Percentiles rank a stretch among this genome's conserved stretches.
phyloP scores from a whole-genome alignment of 2,888 invertebrate species.

The Ctenicera cuprea region DNA sequence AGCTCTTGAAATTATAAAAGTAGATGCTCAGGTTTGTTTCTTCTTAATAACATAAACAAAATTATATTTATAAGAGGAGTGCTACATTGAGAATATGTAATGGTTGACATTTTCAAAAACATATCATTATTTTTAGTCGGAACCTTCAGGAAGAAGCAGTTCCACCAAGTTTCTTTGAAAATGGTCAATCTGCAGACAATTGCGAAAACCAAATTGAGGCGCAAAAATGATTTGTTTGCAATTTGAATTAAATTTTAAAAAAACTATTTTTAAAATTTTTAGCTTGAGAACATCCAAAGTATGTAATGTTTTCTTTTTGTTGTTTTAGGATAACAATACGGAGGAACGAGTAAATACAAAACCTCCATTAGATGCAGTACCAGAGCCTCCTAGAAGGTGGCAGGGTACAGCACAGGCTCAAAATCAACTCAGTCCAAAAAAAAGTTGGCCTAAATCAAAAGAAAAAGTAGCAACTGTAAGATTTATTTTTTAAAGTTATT shows the following conservation, averaged over 20 bases:
- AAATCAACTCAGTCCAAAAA: conserved; percentile 9
- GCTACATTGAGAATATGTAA: no score
- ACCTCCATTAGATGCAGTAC: conserved; percentile 60
- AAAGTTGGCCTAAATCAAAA: not conserved
- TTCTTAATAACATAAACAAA: not conserved
- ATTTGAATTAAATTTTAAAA: no score
- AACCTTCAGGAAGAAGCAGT: no score
- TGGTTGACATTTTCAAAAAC: no score
- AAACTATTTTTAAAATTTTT: no score
- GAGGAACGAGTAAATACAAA: conserved; percentile 12
- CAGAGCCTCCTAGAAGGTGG: conserved; percentile 61
- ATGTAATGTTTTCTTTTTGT: not conserved
- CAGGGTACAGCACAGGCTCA: conserved; percentile 42
- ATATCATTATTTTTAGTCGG: no score
- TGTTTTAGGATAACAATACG: not conserved
- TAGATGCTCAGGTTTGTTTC: conserved; percentile 27
- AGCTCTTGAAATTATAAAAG: conserved; percentile 63
- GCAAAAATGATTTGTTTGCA: no score
- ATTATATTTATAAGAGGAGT: no score
- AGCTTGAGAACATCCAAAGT: no score
- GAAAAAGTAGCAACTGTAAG: not conserved
- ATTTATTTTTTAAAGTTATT: not conserved
- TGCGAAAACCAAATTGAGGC: no score
- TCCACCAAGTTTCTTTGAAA: no score
- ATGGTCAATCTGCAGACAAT: no score